Evolutionary conservation across 1,140 invertebrate species (phyloP).

Genomic region (Bicyclus anynana): DNA sequence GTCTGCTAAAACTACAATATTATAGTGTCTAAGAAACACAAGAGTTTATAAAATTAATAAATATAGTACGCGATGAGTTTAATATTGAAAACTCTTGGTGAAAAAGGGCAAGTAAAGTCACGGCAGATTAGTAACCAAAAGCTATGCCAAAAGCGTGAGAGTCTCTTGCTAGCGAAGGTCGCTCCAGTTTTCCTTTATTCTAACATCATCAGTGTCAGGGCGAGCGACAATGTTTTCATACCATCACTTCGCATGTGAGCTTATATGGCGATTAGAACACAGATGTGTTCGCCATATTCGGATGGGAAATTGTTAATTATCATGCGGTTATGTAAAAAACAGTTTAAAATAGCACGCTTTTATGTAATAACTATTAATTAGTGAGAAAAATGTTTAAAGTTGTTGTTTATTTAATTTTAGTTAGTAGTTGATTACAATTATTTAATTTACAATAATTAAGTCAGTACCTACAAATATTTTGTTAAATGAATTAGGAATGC

Average conservation of each 20-base stretch:
- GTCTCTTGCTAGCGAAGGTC: constrained; percentile 28
- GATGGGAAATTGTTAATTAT: constrained; percentile 14
- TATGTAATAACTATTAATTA: background rate
- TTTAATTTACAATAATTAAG: no score
- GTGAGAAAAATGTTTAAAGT: no score
- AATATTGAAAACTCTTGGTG: no score
- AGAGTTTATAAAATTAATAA: no score
- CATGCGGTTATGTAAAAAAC: background rate
- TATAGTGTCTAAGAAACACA: no score
- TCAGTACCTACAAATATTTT: no score
- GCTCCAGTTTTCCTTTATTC: constrained; percentile 48
- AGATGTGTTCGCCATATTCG: constrained; percentile 17
- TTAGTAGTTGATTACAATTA: no score
- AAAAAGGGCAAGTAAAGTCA: background rate
- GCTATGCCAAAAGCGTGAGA: background rate
- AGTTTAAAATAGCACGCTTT: background rate
- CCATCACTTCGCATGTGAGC: constrained; percentile 19
- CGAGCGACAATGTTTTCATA: constrained; percentile 54
- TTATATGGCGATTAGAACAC: constrained; percentile 45
- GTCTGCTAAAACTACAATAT: no score
- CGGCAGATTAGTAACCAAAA: background rate
- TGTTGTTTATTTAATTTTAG: no score
- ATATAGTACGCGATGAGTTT: no score
- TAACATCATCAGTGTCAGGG: constrained; percentile 68
- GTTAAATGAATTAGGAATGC: no score